Conservation (phyloP, 2,113 vertebrate genomes). For the Hippocampus zosterae region DNA sequence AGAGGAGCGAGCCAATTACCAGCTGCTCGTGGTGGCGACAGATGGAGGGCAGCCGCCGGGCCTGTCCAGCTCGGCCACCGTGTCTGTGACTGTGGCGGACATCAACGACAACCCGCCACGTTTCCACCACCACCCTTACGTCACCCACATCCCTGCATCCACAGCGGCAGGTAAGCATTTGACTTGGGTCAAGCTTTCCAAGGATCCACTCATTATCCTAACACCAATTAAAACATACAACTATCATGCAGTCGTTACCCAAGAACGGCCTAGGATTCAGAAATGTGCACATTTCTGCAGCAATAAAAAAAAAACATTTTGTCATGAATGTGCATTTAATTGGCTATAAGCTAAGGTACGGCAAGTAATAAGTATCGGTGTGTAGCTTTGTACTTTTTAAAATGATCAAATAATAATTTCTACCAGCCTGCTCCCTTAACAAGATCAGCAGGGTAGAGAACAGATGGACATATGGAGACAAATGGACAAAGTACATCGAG, state of each 20-base stretch:
- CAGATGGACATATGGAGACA: too few species aligned
- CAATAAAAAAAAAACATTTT: too few species aligned
- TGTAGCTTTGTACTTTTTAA: too few species aligned
- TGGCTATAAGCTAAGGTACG: too few species aligned
- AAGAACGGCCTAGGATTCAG: not conserved
- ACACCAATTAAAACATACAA: not conserved
- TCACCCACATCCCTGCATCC: slow-evolving; percentile 89
- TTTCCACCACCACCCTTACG: slow-evolving; percentile 96
- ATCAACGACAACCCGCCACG: slow-evolving; percentile 94
- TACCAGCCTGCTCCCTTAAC: too few species aligned
- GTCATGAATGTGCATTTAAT: too few species aligned
- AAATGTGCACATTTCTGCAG: too few species aligned
- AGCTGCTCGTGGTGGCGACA: slow-evolving; percentile 85
- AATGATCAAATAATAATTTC: not conserved
- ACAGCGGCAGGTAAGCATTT: slow-evolving; percentile 78
- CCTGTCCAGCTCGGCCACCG: slow-evolving; percentile 87
- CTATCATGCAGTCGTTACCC: not conserved
- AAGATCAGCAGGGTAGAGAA: not conserved
- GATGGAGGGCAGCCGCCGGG: slow-evolving; percentile 80
- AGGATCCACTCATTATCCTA: not conserved
- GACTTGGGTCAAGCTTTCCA: not conserved
- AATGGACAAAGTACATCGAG: too few species aligned
- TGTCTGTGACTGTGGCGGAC: slow-evolving; percentile 81
- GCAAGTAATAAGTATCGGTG: too few species aligned
- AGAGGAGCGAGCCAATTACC: slow-evolving; percentile 82